Base-by-base conservation (phyloP, 92 coral and sea anemone species). In the Isaurus tuberculatus region DNA sequence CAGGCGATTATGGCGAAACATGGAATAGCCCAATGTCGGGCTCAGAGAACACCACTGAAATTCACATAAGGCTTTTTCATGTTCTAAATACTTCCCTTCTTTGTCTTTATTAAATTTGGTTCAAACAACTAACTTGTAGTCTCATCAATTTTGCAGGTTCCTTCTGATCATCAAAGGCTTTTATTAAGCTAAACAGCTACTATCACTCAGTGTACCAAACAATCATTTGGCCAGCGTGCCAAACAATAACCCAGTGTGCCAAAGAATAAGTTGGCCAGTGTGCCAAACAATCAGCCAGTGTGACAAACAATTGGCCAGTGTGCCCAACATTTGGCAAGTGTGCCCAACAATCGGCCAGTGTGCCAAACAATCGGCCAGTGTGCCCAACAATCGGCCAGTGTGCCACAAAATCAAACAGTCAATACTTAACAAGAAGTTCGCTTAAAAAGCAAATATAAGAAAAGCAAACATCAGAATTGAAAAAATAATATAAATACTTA, bases 221-320 rank as follows among this genome's bases (percentile, higher is more conserved):
- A 49, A 49, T 49, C 58, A 49, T 15, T 49, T 49, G 22, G 58
- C 22, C 58, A 49, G 58, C 58, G 58, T 49, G 58, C 58, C 58
- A 49, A 49, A 49, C 58, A 49, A 49, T 13, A 19, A n/a, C 58
- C 58, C 58, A 49, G n/a, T 49, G 22, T 49, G 58, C 58, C 58
- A 49, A 49, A 49, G 58, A 49, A 49, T 49, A 49, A 49, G 58
- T 49, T 49, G 58, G 58, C 58, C 58, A 49, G 58, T 49, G 58
- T 49, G 58, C 58, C 58, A 14, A 49, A 49, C 58, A 49, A 49
- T 13, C 58, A 13, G 22, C 58, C 58, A 49, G 58, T 49, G 58
- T 49, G 58, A 2, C 22, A 15, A 49, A 15, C 4, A 49, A 49
- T 49, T 15, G 17, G 58, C 58, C 58, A 49, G 46, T 40, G 58